Percentiles rank a stretch among this genome's conserved stretches.
phyloP scores from a whole-genome alignment of 2,888 invertebrate genomes.

The Lissonota sp. region DNA sequence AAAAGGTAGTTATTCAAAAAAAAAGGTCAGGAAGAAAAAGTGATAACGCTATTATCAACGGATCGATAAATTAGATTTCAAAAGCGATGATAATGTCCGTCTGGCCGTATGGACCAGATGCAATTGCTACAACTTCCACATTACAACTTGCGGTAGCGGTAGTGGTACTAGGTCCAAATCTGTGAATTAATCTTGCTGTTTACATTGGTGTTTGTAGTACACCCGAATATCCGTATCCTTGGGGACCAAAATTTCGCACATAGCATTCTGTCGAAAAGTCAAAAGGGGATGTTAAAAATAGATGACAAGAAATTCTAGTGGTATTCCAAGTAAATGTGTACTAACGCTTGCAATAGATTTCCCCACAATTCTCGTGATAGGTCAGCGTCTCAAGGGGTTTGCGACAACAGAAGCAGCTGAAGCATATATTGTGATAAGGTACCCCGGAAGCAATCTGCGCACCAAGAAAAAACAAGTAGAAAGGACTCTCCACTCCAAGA shows the following conservation, averaged over 20 bases:
- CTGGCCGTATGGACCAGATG: too few relatives aligned
- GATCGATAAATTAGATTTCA: too few relatives aligned
- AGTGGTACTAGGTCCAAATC: too few relatives aligned
- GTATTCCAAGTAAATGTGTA: constrained; percentile 41
- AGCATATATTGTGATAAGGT: constrained; percentile 85
- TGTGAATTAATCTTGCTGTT: constrained; percentile 30
- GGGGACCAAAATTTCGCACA: constrained; percentile 84
- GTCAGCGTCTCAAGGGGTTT: constrained; percentile 84
- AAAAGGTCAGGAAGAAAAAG: too few relatives aligned
- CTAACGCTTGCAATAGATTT: constrained; percentile 85
- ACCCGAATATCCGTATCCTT: constrained; percentile 84
- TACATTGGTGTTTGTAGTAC: constrained; percentile 78
- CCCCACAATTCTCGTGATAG: constrained; percentile 84
- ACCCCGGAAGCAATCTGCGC: constrained; percentile 82
- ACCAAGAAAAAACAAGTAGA: not conserved
- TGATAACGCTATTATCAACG: too few relatives aligned
- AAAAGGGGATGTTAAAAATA: not conserved
- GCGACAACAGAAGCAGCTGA: constrained; percentile 85
- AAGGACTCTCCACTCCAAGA: not conserved
- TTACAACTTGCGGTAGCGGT: too few relatives aligned
- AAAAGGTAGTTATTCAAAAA: too few relatives aligned
- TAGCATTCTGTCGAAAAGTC: constrained; percentile 82
- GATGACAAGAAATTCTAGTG: not conserved
- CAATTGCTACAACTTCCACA: too few relatives aligned
- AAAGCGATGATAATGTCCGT: too few relatives aligned